Base-by-base conservation (phyloP, 2,113 vertebrate genomes). In the Salvelinus fontinalis region DNA sequence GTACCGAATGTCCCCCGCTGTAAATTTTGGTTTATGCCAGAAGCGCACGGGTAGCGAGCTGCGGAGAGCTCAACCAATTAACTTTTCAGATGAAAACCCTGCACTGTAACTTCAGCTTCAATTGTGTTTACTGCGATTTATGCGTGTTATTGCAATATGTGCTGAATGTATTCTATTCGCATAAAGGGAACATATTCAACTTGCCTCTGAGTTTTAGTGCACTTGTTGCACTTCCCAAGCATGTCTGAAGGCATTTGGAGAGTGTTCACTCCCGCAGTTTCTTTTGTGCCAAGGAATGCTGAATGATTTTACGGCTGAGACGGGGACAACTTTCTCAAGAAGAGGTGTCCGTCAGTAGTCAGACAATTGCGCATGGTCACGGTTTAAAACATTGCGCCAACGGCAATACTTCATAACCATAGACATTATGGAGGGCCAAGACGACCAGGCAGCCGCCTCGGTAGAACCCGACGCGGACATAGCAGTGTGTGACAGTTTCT, bases 341-440 rank as follows among this genome's bases (percentile, higher is more conserved):
- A 77, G 39, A 79, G 75, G 2, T 20, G 76, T 59, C 39, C 79
- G 86, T 62, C 83, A 75, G 57, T 39, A 29, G 71, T 84, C 72
- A 64, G 72, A 27, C 71, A 27, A 34, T 76, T 22, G 64, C 60
- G 81, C 11, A 79, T 39, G 77, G 84, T 76, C 29, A 83, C 18
- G 78, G 73, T 76, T 78, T 86, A 27, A 65, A 71, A 51, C 67
- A 71, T 16, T 70, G 72, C 69, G 24, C 54, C 76, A 72, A 27
- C 34, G 12, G 31, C 59, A 34, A 64, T 24, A 22, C 59, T 75
- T 68, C 31, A 57, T 51, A 54, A 27, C 24, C 31, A 62, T 12
- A 2, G 22, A 70, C 74, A 71, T 5, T n/a, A 93, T 94, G 95
- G 96, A 97, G 34, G 92, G 84, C n/a, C 59, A 62, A 11, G n/a